Conservation (phyloP, 2,888 invertebrate species). For the Malthinus seriepunctatus region DNA sequence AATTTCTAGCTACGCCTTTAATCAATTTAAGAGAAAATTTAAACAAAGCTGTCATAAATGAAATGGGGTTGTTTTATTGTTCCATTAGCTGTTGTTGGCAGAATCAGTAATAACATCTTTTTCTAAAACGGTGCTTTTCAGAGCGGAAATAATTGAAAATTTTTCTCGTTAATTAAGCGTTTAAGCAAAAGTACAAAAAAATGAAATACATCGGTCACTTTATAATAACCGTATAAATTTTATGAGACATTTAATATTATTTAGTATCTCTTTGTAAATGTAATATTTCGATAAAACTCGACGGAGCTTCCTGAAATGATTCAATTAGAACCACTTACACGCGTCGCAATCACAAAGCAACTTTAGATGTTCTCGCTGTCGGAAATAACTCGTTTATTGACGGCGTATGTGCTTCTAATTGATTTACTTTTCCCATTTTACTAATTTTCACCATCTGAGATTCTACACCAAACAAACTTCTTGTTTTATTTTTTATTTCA, state of each 20-base stretch:
- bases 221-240: neutral
- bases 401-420: constrained; percentile 29
- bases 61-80: no score
- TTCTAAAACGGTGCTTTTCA: no score
- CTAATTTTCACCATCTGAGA: constrained; percentile 20
- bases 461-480: constrained; percentile 10
- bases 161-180: no score
- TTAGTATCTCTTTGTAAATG: constrained; percentile 18
- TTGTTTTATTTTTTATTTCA: constrained; percentile 9
- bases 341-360: constrained; percentile 34
- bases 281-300: constrained; percentile 31
- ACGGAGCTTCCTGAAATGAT: constrained; percentile 33
- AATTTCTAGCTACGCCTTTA: no score
- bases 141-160: no score
- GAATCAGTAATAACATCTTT: no score
- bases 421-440: constrained; percentile 30
- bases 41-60: no score
- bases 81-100: no score
- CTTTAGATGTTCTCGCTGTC: constrained; percentile 31
- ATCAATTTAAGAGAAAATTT: no score
- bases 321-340: constrained; percentile 39
- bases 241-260: constrained; percentile 4
- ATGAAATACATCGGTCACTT: no score
- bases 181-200: no score
- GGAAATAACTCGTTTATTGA: constrained; percentile 31